A percentile compares a stretch with the other conserved stretches of the same genome.
phyloP scores from a whole-genome alignment of 1,140 invertebrate genomes.

The Belonocnema kinseyi region DNA sequence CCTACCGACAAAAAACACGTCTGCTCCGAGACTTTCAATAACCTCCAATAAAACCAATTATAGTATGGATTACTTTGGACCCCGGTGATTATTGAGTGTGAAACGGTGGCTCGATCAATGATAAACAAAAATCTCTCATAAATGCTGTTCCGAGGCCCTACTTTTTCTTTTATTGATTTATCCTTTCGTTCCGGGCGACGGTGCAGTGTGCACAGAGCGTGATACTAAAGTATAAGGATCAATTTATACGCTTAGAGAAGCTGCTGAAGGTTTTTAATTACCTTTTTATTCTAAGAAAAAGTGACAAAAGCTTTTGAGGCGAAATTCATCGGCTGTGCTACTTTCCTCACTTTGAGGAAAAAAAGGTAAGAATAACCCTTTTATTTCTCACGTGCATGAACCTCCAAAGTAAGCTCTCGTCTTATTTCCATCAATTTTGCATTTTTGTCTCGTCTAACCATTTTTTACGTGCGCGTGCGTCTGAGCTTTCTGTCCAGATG shows the following conservation, averaged over 20 bases:
- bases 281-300: constrained; percentile 6
- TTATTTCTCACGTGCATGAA: constrained; percentile 1
- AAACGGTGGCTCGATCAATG: not conserved
- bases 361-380: constrained; percentile 11
- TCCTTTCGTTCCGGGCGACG: constrained; percentile 63
- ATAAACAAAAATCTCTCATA: constrained; percentile 44
- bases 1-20: not conserved
- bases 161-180: constrained; percentile 65
- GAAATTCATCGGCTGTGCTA: constrained; percentile 15
- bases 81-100: constrained; percentile 12
- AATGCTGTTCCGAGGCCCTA: constrained; percentile 62
- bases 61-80: constrained; percentile 25
- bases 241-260: constrained; percentile 20
- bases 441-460: not conserved
- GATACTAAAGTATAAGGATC: constrained; percentile 47
- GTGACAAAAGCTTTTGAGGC: not conserved
- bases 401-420: not conserved
- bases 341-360: constrained; percentile 19
- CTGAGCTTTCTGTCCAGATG: not conserved
- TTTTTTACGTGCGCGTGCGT: not conserved
- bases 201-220: constrained; percentile 52
- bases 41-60: not conserved
- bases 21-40: not conserved
- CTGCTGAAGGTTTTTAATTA: not conserved
- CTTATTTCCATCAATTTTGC: not conserved